Conservation (phyloP, 2,888 invertebrate species). For the Aporophyla nigra region DNA sequence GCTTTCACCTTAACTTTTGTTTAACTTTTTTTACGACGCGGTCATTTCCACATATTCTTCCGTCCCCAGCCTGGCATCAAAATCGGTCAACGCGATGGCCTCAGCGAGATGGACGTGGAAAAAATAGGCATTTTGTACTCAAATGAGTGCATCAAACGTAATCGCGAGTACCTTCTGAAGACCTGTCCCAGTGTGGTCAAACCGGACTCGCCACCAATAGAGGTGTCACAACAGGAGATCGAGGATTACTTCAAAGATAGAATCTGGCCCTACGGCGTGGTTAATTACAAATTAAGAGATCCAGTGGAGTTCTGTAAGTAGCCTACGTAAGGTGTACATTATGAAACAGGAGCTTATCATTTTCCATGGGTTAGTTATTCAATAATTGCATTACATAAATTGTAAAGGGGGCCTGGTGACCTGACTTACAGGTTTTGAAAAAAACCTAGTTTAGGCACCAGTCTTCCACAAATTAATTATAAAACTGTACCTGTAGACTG, state of each 20-base stretch:
- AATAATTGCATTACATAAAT: too few relatives aligned
- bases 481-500: too few relatives aligned
- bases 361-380: too few relatives aligned
- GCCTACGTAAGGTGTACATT: not conserved
- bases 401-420: too few relatives aligned
- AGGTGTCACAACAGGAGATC: constrained; percentile 71
- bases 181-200: constrained; percentile 84
- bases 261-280: constrained; percentile 82
- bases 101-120: constrained; percentile 83
- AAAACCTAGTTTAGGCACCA: too few relatives aligned
- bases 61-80: constrained; percentile 72
- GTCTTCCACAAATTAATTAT: too few relatives aligned
- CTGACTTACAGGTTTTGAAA: too few relatives aligned
- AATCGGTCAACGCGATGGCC: constrained; percentile 84
- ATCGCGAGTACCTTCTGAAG: constrained; percentile 80
- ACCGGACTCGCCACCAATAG: constrained; percentile 14
- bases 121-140: constrained; percentile 81
- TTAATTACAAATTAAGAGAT: constrained; percentile 80
- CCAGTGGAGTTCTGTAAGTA: constrained; percentile 83
- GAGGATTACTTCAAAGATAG: constrained; percentile 79
- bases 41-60: not conserved
- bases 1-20: too few relatives aligned
- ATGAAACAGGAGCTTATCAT: not conserved
- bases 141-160: constrained; percentile 81
- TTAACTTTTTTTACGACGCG: too few relatives aligned